Evolutionary conservation across 2,113 vertebrate genomes (phyloP), one percentile per base, ranked within the genome.

Genomic region (Carassius carassius): DNA sequence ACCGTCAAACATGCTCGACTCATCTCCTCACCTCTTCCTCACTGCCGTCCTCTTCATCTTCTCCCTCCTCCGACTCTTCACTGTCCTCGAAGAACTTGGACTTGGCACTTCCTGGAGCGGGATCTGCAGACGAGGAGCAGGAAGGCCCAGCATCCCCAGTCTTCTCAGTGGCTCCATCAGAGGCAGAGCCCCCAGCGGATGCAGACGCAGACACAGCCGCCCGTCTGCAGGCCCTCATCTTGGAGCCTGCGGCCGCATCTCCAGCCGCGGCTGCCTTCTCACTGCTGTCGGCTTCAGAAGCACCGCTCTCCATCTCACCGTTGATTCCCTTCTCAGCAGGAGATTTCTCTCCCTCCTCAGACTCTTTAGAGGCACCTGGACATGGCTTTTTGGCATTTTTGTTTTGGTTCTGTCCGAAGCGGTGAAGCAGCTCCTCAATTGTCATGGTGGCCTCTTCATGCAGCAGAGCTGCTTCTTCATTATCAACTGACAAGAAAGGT

Each of bases 401-500:
- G 90, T 97, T 94, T 94, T 98, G 98, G 90, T 97, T 95, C 91
- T 99, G 98, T 90, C 98, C 98, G 0, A 98, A 99, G 84, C 98
- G 97, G 0, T 96, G 95, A 56, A 99, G 95, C 88, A 99, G 94
- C 92, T 99, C 98, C 92, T 99, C 98, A 10, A 99, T 99, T 83
- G 98, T 99, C 97, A 99, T 98, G 35, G 98, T 98, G 89, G 98
- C 98, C 91, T 99, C 98, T 87, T 99, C 98, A 0, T 99, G 98
- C 86, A 99, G 95, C 86, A 99, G 92, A 86, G 96, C 96, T 16
- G 98, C 96, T 92, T 99, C 98, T 91, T 99, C 98, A 16, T 96
- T 99, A 91, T 99, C 98, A 95, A 99, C 98, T 99, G 60, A 65
- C 8, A n/a, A 41, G 12, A 84, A 51, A 70, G n/a, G 25, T 12